Conservation (phyloP, 2,888 invertebrate genomes). For the Caenorhabditis wallacei region DNA sequence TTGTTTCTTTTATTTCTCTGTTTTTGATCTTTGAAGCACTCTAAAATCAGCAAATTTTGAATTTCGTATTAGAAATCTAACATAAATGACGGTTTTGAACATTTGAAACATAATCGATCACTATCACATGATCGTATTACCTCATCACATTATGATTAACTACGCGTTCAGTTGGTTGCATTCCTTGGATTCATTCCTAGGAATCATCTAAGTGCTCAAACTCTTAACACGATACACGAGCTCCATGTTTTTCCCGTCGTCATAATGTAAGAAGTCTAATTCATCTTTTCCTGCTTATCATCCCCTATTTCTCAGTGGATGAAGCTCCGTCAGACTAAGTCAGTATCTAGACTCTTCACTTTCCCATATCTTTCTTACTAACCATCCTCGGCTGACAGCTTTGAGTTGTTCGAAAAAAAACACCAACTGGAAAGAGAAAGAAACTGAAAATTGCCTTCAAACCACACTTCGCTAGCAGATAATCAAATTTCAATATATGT, state of each 20-base stretch:
- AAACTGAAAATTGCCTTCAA: slow-evolving; percentile 36
- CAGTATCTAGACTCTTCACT: slow-evolving; percentile 49
- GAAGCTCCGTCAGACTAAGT: slow-evolving; percentile 48
- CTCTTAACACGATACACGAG: slow-evolving; percentile 39
- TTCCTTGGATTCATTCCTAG: slow-evolving; percentile 4
- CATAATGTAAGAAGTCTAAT: slow-evolving; percentile 57
- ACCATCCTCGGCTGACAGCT: slow-evolving; percentile 2
- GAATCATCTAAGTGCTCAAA: slow-evolving; percentile 33
- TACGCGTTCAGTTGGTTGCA: neutral
- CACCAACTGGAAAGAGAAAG: neutral
- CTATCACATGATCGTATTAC: neutral
- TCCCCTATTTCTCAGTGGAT: slow-evolving; percentile 29
- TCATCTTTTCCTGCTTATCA: slow-evolving; percentile 65
- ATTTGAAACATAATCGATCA: slow-evolving; percentile 10
- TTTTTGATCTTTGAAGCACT: neutral
- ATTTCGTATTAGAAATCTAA: too few species aligned
- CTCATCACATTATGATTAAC: neutral
- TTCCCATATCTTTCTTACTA: slow-evolving; percentile 28
- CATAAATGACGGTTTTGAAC: neutral
- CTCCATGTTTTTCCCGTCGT: slow-evolving; percentile 49
- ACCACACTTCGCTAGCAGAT: slow-evolving; percentile 38
- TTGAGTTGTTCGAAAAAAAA: slow-evolving; percentile 30
- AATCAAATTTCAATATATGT: slow-evolving; percentile 64
- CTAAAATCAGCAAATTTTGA: too few species aligned
- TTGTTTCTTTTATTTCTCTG: neutral